phyloP scores from a whole-genome alignment of 2,888 invertebrate species.

The Eumacrocentrus americanus region DNA sequence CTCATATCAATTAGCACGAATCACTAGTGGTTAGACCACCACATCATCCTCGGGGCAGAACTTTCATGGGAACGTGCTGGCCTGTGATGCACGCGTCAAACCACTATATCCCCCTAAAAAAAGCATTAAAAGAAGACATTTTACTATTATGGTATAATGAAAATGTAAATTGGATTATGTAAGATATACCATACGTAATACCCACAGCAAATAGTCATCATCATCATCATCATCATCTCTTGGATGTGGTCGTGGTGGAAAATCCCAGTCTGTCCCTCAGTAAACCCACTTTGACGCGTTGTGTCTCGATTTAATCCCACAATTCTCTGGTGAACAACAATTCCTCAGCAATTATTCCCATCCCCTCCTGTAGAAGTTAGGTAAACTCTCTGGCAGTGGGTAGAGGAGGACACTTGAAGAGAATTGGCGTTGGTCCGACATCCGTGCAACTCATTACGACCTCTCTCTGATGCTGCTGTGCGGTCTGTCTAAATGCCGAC shows the following conservation, averaged over 20 bases:
- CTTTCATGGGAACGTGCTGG: background rate
- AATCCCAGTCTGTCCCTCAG: background rate
- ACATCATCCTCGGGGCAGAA: background rate
- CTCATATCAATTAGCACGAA: constrained; percentile 26
- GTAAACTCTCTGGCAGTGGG: background rate
- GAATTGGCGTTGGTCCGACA: constrained; percentile 15
- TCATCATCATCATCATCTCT: no score
- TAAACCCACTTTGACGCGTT: constrained; percentile 8
- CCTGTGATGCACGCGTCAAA: constrained; percentile 15
- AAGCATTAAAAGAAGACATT: background rate
- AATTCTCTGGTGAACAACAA: constrained; percentile 16
- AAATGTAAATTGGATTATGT: constrained; percentile 6
- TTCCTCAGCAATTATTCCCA: constrained; percentile 17
- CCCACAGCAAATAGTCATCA: background rate
- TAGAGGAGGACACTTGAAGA: background rate
- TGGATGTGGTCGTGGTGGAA: constrained; percentile 1
- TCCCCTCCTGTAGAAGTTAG: background rate
- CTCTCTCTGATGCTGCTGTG: constrained; percentile 6
- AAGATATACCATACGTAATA: no score
- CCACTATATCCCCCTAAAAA: constrained; percentile 1
- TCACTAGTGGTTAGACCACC: constrained; percentile 26
- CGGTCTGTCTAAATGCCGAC: no score
- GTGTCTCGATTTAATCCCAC: constrained; percentile 21
- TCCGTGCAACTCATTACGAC: constrained; percentile 6
- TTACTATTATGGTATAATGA: constrained; percentile 1